phyloP scores from a whole-genome alignment of 1,140 invertebrate species.

The Cyphomyrmex costatus region DNA sequence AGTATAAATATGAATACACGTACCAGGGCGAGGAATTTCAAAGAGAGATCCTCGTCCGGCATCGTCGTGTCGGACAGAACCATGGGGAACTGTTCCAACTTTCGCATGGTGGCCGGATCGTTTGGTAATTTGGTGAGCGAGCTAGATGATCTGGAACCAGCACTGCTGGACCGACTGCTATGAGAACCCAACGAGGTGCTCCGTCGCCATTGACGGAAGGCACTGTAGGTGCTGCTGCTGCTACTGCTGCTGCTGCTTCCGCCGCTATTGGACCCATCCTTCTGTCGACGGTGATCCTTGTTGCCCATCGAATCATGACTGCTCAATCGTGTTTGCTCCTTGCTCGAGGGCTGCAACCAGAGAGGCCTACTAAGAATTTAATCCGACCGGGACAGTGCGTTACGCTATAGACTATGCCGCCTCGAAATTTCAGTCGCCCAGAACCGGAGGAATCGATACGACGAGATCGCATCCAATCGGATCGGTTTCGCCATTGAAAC shows the following conservation, averaged over 20 bases:
- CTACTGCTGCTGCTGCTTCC: slow-evolving; percentile 67
- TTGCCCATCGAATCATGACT: slow-evolving; percentile 62
- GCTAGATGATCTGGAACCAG: slow-evolving; percentile 65
- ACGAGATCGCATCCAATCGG: not conserved
- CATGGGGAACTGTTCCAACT: slow-evolving; percentile 81
- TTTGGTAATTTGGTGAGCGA: slow-evolving; percentile 59
- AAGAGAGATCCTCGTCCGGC: slow-evolving; percentile 82
- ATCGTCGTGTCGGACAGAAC: slow-evolving; percentile 80
- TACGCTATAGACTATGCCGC: not conserved
- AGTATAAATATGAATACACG: slow-evolving; percentile 33
- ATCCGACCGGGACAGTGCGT: slow-evolving; percentile 57
- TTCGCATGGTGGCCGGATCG: slow-evolving; percentile 71
- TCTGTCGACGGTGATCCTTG: slow-evolving; percentile 71
- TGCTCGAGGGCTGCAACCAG: slow-evolving; percentile 79
- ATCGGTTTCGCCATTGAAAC: not conserved
- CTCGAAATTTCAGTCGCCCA: slow-evolving; percentile 50
- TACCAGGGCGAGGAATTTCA: slow-evolving; percentile 83
- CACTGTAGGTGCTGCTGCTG: slow-evolving; percentile 72
- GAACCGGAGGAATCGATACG: slow-evolving; percentile 2
- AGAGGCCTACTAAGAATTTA: slow-evolving; percentile 78
- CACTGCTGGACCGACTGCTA: slow-evolving; percentile 56
- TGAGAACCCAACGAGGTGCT: slow-evolving; percentile 74
- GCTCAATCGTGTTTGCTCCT: slow-evolving; percentile 70
- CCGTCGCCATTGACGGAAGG: slow-evolving; percentile 82
- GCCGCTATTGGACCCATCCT: slow-evolving; percentile 68